A percentile compares a stretch with the other conserved stretches of the same genome.
phyloP scores from a whole-genome alignment of 1,140 invertebrate genomes.

The Acromyrmex heyeri region DNA sequence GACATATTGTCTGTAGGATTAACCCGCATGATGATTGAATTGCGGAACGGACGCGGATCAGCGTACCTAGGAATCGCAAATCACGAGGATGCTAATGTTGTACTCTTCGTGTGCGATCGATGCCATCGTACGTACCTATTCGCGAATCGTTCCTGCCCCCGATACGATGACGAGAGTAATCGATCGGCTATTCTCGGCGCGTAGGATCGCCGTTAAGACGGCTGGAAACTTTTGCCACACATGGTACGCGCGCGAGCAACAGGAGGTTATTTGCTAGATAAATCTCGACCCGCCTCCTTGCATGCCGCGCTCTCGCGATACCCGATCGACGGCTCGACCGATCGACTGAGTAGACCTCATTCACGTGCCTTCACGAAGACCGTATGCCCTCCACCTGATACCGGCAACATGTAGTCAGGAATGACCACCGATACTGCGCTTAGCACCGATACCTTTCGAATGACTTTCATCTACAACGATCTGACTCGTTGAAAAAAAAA shows the following conservation, averaged over 20 bases:
- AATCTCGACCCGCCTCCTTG: constrained; percentile 79
- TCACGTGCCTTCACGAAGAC: constrained; percentile 73
- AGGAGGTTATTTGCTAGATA: constrained; percentile 80
- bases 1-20: constrained; percentile 22
- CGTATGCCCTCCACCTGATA: constrained; percentile 75
- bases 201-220: constrained; percentile 24
- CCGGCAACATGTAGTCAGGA: constrained; percentile 33
- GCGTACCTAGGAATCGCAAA: not conserved
- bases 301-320: constrained; percentile 78
- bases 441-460: not conserved
- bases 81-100: not conserved
- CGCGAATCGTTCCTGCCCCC: constrained; percentile 57
- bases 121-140: constrained; percentile 30
- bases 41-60: not conserved
- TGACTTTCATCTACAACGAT: not conserved
- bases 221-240: constrained; percentile 71
- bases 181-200: constrained; percentile 39
- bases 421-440: constrained; percentile 32
- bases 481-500: not conserved
- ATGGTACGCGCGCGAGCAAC: constrained; percentile 74
- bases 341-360: constrained; percentile 70
- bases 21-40: constrained; percentile 44
- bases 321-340: constrained; percentile 75
- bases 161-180: constrained; percentile 54
- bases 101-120: constrained; percentile 39